Conservation (phyloP, 1,140 invertebrate genomes). For the Trialeurodes vaporariorum region DNA sequence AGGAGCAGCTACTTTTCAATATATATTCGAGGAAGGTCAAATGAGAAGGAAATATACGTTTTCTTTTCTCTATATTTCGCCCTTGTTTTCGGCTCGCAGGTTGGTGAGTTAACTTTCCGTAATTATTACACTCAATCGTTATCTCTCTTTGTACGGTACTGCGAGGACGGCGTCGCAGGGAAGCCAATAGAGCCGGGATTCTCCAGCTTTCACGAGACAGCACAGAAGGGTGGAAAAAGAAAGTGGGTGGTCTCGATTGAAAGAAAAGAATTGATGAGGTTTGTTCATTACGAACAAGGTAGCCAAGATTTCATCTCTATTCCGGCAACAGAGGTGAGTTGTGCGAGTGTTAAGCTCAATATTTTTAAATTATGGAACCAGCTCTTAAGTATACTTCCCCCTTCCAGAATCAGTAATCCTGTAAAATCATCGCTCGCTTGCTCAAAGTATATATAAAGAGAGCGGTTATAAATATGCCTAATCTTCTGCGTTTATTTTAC, state of each 20-base stretch:
- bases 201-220: not conserved
- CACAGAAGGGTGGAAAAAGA: not conserved
- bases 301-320: constrained; percentile 38
- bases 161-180: not conserved
- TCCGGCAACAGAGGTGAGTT: constrained; percentile 35
- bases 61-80: too few relatives aligned
- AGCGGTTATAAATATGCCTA: too few relatives aligned
- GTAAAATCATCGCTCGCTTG: too few relatives aligned
- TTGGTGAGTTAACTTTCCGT: constrained; percentile 39
- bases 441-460: too few relatives aligned
- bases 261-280: constrained; percentile 37
- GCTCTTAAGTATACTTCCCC: too few relatives aligned
- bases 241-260: constrained; percentile 36
- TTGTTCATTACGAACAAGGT: constrained; percentile 37
- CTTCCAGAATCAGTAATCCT: too few relatives aligned
- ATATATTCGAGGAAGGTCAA: not conserved
- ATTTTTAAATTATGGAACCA: too few relatives aligned
- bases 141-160: constrained; percentile 15
- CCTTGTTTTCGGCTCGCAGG: constrained; percentile 23
- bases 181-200: constrained; percentile 1
- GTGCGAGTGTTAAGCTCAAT: too few relatives aligned
- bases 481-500: too few relatives aligned
- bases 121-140: constrained; percentile 40
- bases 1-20: not conserved
- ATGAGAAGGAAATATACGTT: not conserved